Evolutionary conservation across 2,113 vertebrate species (phyloP).

Genomic region (Rynchops niger): DNA sequence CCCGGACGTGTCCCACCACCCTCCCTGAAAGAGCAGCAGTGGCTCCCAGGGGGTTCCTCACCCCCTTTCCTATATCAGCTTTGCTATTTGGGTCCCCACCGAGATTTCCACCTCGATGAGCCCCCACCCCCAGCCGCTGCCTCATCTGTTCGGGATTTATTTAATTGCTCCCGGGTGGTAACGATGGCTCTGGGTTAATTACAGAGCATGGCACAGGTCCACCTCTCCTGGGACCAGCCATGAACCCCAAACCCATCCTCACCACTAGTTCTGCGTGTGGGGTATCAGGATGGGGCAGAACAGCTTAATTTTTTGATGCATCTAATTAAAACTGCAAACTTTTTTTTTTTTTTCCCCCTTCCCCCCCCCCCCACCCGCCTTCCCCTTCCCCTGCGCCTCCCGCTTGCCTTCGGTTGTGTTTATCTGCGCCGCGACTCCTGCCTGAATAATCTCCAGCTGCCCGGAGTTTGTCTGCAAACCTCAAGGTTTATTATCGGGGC

Average conservation of each 20-base stretch:
- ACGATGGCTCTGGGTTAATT: background rate
- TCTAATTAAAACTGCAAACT: slow-evolving; percentile 35
- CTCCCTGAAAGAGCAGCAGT: background rate
- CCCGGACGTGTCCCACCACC: accelerated
- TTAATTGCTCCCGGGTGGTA: accelerated
- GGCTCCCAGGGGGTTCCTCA: background rate
- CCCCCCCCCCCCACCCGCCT: background rate
- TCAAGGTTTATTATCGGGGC: slow-evolving; percentile 77
- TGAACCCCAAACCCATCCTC: background rate
- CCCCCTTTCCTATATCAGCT: background rate
- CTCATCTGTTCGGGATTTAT: background rate
- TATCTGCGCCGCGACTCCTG: slow-evolving; percentile 63
- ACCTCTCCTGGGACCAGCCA: background rate
- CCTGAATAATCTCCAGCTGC: slow-evolving; percentile 71
- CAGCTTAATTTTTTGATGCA: background rate
- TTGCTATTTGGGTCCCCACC: background rate
- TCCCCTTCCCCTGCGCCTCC: background rate
- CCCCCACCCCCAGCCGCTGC: background rate
- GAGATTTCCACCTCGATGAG: background rate
- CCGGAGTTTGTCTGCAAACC: slow-evolving; percentile 72
- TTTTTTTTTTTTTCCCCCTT: background rate
- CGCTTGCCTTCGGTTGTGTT: slow-evolving; percentile 54
- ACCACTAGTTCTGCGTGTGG: accelerated
- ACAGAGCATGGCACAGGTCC: background rate
- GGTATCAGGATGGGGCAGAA: background rate